Percentiles rank a stretch among this genome's conserved stretches.
Conservation (phyloP, 2,113 vertebrate species). For the Cynocephalus volans region DNA sequence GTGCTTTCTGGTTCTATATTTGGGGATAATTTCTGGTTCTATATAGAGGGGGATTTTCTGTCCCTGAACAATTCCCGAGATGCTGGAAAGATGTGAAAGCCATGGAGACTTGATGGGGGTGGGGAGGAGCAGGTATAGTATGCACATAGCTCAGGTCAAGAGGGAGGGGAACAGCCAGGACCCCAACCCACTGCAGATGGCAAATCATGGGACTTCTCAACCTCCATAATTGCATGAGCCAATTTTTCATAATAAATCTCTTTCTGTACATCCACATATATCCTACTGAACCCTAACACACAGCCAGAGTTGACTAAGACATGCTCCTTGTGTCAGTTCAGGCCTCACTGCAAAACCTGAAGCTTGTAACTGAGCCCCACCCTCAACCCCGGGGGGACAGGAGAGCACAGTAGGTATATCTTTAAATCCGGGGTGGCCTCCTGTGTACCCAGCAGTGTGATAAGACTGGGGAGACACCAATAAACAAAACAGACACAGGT, state of each 20-base stretch:
- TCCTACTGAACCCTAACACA: no score
- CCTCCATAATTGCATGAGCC: no score
- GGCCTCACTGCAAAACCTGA: not conserved
- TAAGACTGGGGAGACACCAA: not conserved
- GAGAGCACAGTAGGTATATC: not conserved
- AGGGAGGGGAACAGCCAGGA: not conserved
- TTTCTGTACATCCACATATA: no score
- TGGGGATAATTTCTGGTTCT: constrained; percentile 1
- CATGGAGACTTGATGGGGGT: not conserved
- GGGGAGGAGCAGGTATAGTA: not conserved
- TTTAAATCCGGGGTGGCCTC: not conserved
- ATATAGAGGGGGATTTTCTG: not conserved
- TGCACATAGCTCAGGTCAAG: not conserved
- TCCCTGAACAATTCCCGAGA: not conserved
- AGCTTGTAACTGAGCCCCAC: no score
- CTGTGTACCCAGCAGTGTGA: not conserved
- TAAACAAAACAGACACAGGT: not conserved
- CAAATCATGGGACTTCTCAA: no score
- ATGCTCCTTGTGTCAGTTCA: no score
- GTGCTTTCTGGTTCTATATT: not conserved
- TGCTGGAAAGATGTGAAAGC: not conserved
- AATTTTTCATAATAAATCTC: no score
- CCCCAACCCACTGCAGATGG: not conserved
- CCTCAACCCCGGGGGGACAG: no score
- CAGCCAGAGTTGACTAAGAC: no score